A percentile compares a stretch with the other conserved stretches of the same genome.
These are phyloP conservation scores for Drosophila melanica DNA, from an alignment of 1,140 invertebrate species.

Conservation along the genomic window DNA sequence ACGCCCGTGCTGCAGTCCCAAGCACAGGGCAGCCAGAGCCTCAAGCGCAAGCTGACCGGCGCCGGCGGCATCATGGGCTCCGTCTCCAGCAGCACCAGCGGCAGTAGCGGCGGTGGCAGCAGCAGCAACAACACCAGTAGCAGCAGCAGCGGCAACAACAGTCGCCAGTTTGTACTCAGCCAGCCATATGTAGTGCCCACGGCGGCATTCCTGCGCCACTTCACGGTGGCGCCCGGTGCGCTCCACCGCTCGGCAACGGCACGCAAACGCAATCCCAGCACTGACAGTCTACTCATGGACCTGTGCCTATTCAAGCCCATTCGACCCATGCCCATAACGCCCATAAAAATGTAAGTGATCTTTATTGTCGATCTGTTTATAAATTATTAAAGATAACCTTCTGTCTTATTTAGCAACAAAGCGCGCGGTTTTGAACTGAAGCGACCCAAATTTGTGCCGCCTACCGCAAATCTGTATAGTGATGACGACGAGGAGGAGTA, in stretches of 20 bases:
- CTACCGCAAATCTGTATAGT: slow-evolving; percentile 51
- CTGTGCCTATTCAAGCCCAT: slow-evolving; percentile 87
- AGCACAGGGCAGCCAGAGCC: slow-evolving; percentile 2
- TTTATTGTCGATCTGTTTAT: neutral
- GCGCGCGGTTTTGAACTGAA: slow-evolving; percentile 73
- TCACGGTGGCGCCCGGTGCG: slow-evolving; percentile 62
- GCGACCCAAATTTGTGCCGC: slow-evolving; percentile 64
- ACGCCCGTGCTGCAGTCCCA: slow-evolving; percentile 29
- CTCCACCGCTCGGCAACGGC: slow-evolving; percentile 72
- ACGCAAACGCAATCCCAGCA: slow-evolving; percentile 83
- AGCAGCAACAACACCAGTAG: slow-evolving; percentile 20
- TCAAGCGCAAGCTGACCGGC: slow-evolving; percentile 61
- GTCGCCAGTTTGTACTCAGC: slow-evolving; percentile 6
- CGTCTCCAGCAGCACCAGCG: slow-evolving; percentile 12
- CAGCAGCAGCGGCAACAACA: slow-evolving; percentile 18
- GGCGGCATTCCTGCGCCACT: slow-evolving; percentile 55
- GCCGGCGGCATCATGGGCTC: slow-evolving; percentile 57
- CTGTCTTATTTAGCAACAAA: slow-evolving; percentile 51
- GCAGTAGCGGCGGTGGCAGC: slow-evolving; percentile 20
- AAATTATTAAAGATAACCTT: no score
- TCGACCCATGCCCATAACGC: slow-evolving; percentile 85
- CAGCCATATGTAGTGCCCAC: slow-evolving; percentile 48
- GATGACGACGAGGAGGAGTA: slow-evolving; percentile 64
- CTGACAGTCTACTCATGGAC: slow-evolving; percentile 86
- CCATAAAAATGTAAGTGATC: slow-evolving; percentile 72